Percentiles rank a stretch among this genome's conserved stretches.
Evolutionary conservation across 2,113 vertebrate species (phyloP).

Genomic region (Aix galericulata): DNA sequence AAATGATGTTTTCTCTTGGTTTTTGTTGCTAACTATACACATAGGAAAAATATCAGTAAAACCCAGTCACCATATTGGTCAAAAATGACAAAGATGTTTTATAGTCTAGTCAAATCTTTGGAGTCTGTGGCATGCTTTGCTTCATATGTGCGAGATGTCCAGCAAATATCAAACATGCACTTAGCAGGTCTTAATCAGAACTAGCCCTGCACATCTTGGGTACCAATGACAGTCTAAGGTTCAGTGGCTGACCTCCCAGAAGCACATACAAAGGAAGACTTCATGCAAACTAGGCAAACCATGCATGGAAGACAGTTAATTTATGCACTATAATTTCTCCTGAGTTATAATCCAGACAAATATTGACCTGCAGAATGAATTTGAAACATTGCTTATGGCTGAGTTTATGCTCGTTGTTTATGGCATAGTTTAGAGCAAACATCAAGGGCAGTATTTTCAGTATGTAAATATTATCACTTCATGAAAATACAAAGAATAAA

Average conservation of each 20-base stretch:
- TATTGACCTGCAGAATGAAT: not conserved
- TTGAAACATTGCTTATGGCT: not conserved
- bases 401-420: too few relatives aligned
- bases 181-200: not conserved
- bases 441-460: not conserved
- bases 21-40: slow-evolving; percentile 41
- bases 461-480: not conserved
- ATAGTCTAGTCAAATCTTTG: not conserved
- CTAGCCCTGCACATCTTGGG: not conserved
- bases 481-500: not conserved
- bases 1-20: slow-evolving; percentile 26
- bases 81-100: not conserved
- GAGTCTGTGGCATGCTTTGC: not conserved
- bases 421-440: not conserved
- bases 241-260: not conserved
- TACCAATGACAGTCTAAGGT: not conserved
- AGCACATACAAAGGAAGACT: not conserved
- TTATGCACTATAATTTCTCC: not conserved
- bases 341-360: not conserved
- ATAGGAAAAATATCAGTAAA: slow-evolving; percentile 43
- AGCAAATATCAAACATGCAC: not conserved
- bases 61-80: slow-evolving; percentile 18
- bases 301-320: not conserved
- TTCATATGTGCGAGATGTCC: not conserved
- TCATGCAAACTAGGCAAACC: slow-evolving; percentile 15